phyloP scores from a whole-genome alignment of 2,113 vertebrate species.

The Nibea coibor region DNA sequence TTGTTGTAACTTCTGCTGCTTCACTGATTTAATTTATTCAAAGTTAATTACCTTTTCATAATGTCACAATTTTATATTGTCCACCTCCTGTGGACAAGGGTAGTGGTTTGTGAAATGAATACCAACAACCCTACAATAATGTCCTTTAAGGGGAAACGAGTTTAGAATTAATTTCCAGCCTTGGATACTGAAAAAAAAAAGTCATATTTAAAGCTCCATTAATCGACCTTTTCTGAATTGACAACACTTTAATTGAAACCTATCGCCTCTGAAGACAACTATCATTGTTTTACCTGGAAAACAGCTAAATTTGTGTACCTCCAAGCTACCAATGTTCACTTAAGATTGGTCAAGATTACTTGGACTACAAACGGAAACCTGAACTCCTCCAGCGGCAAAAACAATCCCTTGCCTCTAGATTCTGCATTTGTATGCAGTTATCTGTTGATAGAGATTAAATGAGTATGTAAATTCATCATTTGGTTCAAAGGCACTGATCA shows the following conservation, averaged over 20 bases:
- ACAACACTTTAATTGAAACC: not conserved
- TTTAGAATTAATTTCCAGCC: not conserved
- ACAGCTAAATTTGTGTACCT: too few species aligned
- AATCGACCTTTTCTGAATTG: not conserved
- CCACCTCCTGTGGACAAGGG: not conserved
- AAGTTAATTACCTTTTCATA: not conserved
- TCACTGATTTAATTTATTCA: not conserved
- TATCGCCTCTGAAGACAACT: too few species aligned
- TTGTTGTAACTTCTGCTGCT: not conserved
- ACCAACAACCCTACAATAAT: not conserved
- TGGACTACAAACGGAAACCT: too few species aligned
- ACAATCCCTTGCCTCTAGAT: too few species aligned
- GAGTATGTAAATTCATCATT: too few species aligned
- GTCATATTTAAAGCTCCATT: not conserved
- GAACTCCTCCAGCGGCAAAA: too few species aligned
- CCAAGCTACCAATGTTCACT: too few species aligned
- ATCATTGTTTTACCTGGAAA: too few species aligned
- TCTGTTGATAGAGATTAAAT: too few species aligned
- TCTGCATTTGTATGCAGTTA: too few species aligned
- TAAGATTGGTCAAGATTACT: too few species aligned
- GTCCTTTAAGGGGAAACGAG: not conserved
- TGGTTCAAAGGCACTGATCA: too few species aligned
- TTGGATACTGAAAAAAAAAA: not conserved
- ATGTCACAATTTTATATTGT: constrained; percentile 17
- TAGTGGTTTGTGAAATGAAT: not conserved